Conservation (phyloP, 2,888 invertebrate species). For the Papilio elwesi region DNA sequence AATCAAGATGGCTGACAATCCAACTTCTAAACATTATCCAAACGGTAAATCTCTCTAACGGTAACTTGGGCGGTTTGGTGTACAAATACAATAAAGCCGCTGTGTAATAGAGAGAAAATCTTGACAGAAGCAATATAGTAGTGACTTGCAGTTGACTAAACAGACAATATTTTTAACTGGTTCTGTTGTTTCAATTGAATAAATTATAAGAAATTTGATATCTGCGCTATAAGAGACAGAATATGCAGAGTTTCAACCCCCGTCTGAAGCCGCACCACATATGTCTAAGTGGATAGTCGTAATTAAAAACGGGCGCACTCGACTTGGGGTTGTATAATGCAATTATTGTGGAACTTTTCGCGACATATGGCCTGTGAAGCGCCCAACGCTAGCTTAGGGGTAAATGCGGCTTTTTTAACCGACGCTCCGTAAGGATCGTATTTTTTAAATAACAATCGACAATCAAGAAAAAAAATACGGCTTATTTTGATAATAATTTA, state of each 20-base stretch:
- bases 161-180: neutral
- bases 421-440: constrained; percentile 14
- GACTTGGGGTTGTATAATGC: constrained; percentile 79
- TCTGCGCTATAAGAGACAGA: neutral
- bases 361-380: constrained; percentile 77
- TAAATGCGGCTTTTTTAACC: constrained; percentile 57
- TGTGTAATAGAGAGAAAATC: no score
- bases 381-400: constrained; percentile 52
- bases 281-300: constrained; percentile 80
- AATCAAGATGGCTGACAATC: no score
- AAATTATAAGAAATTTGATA: constrained; percentile 1
- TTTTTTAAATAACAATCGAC: constrained; percentile 26
- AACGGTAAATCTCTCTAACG: no score
- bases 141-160: neutral
- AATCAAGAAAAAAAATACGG: neutral
- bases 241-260: constrained; percentile 22
- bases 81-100: no score
- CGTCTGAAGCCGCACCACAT: constrained; percentile 61
- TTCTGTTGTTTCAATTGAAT: neutral
- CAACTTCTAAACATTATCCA: no score
- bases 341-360: constrained; percentile 82
- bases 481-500: neutral
- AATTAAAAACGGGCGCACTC: constrained; percentile 76
- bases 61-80: no score
- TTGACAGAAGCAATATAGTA: no score